phyloP scores from a whole-genome alignment of 2,888 invertebrate species.

The Nomada fucata region DNA sequence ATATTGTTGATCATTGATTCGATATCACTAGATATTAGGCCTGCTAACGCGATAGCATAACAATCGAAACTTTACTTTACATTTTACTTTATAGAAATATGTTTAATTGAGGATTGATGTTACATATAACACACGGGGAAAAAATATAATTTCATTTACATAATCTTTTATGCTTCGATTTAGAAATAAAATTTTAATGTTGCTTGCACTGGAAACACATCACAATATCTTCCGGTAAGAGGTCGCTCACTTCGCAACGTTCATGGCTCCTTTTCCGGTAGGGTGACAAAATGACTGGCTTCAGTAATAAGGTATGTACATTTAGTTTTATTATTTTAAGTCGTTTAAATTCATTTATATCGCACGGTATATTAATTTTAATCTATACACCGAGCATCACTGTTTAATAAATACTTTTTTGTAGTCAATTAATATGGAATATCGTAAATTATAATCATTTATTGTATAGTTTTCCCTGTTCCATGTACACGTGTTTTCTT shows the following conservation, averaged over 20 bases:
- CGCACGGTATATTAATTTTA: background rate
- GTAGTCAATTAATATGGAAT: background rate
- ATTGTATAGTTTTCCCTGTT: background rate
- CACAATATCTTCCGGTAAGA: constrained; percentile 74
- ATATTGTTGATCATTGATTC: no score
- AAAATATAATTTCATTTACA: no score
- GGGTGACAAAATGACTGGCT: constrained; percentile 80
- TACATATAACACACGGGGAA: no score
- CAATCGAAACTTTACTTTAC: no score
- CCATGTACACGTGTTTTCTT: constrained; percentile 57
- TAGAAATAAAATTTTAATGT: constrained; percentile 22
- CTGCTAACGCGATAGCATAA: no score
- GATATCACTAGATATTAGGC: no score
- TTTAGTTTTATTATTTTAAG: constrained; percentile 67
- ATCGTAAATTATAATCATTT: constrained; percentile 2
- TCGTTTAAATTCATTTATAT: background rate
- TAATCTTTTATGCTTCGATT: constrained; percentile 11
- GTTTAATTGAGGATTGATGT: no score
- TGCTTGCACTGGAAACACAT: constrained; percentile 32
- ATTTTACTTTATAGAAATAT: no score
- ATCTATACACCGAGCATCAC: background rate
- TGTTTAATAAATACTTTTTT: constrained; percentile 9
- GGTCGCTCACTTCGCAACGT: constrained; percentile 59
- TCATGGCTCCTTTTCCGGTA: constrained; percentile 79
- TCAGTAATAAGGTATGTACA: constrained; percentile 80